phyloP scores from a whole-genome alignment of 2,113 vertebrate genomes.

The Phodopus roborovskii region DNA sequence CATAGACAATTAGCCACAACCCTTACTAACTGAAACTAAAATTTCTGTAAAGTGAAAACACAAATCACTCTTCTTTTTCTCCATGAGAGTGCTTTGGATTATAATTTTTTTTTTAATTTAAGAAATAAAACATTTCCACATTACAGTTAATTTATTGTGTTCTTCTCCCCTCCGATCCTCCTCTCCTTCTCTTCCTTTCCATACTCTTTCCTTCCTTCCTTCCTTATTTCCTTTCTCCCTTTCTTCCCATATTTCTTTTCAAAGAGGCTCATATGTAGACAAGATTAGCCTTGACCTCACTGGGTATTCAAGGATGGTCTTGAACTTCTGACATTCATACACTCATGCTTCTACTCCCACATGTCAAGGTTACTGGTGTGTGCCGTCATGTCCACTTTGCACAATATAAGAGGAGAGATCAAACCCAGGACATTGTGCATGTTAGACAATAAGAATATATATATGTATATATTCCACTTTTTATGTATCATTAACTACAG shows the following conservation, averaged over 20 bases:
- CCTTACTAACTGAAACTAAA: not conserved
- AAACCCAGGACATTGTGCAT: not conserved
- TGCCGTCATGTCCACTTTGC: not conserved
- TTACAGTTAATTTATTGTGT: not conserved
- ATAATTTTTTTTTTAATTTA: not conserved
- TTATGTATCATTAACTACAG: not conserved
- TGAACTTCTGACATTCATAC: not conserved
- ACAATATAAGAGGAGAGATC: no score
- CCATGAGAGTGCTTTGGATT: not conserved
- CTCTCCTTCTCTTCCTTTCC: not conserved
- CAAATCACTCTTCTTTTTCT: slow-evolving; percentile 17
- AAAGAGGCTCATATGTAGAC: not conserved
- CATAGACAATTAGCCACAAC: not conserved
- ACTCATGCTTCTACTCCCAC: not conserved
- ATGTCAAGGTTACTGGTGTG: not conserved
- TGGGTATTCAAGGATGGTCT: not conserved
- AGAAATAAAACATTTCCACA: not conserved
- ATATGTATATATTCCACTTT: not conserved
- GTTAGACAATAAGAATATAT: no score
- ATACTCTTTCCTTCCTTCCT: not conserved
- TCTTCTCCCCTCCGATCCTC: not conserved
- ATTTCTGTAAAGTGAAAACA: slow-evolving; percentile 47
- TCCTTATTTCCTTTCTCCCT: fast-evolving
- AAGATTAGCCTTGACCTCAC: not conserved
- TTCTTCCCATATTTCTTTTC: no score